Evolutionary conservation across 2,888 invertebrate genomes (phyloP), one percentile per base, ranked within the genome.

Genomic region (Troides helena): DNA sequence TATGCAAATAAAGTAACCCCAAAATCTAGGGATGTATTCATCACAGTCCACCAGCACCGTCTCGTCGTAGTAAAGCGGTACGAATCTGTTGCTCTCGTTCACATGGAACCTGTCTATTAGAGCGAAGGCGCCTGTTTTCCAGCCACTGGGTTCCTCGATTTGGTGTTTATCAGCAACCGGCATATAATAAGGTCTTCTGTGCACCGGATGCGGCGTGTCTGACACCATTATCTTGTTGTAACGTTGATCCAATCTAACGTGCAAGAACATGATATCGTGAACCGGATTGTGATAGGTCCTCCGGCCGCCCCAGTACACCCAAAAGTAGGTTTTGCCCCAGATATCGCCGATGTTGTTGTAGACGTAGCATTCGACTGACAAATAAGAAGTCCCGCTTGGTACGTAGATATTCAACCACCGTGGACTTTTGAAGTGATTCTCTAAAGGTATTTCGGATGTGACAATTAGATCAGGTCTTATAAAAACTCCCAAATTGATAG

Each of bases 1-100:
- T 59, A 68, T 64, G 50, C 68, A 68, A 30, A 68, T 68, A 10
- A 68, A 68, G 10, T 64, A 59, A 30, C 63, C 68, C 63, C 68
- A 68, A 25, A 25, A 64, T 23, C 59, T 68, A 17, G 63, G 68
- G 50, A 68, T 53, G 5, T 21, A 68, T 64, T 68, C 68, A 0
- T 68, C 46, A 5, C 68, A 68, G 39, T 68, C 63, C 4, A 68
- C 63, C 18, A 64, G 50, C 12, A 64, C 68, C 2, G 63, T 63
- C 21, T 56, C 56, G 21, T 56, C 18, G 56, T 56, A 56, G n/a
- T 56, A 56, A 21, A 56, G 56, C 21, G 56, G 21, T n/a, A 56
- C 56, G 21, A 56, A 56, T 56, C 8, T 56, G 1, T 2, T 56
- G 10, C 56, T 56, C 10, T 56, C 56, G 18, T 56, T 56, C 4